Base-by-base conservation (phyloP, 2,888 invertebrate genomes). In the Agonopterix arenella region DNA sequence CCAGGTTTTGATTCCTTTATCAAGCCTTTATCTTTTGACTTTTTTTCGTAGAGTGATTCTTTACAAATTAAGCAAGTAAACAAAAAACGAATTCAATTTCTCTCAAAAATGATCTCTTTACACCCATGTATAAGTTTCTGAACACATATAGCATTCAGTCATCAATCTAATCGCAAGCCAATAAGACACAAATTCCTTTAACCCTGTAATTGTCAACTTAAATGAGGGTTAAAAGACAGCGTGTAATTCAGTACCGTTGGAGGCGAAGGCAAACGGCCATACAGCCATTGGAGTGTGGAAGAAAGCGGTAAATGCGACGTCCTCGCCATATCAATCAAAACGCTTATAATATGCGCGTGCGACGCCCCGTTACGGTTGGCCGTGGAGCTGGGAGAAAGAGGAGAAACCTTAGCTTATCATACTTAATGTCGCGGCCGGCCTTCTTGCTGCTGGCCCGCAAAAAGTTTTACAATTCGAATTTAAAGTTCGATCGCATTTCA, bases 201-300 rank as follows among this genome's bases (percentile, higher is more conserved):
- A 51, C 46, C 51, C 28, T 28, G 49, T n/a, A 40, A 74, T 80
- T 73, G 76, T 80, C 82, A 83, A 79, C 73, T 76, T 80, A 83
- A 84, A 79, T 83, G 36, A 80, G 69, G 78, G 78, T 74, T 76
- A 74, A 68, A 80, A 73, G 65, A 73, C 75, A 77, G 73, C 70
- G 76, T 82, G 78, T 83, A 84, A 85, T 85, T 82, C 76, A 76
- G 78, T 85, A 84, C 88, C 86, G 86, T 85, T 80, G 64, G 63
- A 28, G 28, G 28, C 28, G 28, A 28, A 28, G 28, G 28, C 28
- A 28, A 28, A 28, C 28, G 28, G 28, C 28, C 28, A 28, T 28
- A 70, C 70, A 74, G 75, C 78, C 83, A 79, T 82, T 84, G 76
- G 84, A 80, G 75, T 83, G 85, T 80, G 71, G 76, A 84, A 79